Evolutionary conservation across 2,888 invertebrate species (phyloP), one percentile per base, ranked within the genome.

Genomic region (Drosophila infuscata): DNA sequence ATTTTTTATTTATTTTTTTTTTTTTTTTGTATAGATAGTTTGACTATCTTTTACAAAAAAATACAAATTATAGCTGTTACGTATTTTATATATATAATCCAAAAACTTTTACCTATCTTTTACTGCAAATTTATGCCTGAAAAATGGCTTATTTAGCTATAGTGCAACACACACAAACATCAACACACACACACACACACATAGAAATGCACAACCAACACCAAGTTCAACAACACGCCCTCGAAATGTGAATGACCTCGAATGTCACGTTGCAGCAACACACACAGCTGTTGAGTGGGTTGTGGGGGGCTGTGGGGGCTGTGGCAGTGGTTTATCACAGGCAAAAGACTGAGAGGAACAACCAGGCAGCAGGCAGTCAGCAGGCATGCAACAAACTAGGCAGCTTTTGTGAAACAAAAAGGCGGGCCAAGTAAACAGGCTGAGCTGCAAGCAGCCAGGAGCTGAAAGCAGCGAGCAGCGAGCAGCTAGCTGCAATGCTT

Each of bases 211-310:
- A 56, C 49, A 38, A 35, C 30, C 57, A 62, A 43, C 71, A 80
- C 85, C 92, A 91, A 92, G 91, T 92, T 92, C 92, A 91, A 91
- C 91, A 91, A 91, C 91, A 92, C 90, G 86, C 86, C 92, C 92
- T 92, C 92, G 86, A 91, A 91, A 91, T 89, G 91, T 92, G 92
- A 91, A 91, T 80, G 92, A 91, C 91, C 91, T 83, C 92, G 78
- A 92, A 92, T 89, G 92, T 92, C 92, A 91, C 83, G 85, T 85
- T 84, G 82, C 77, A 61, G 53, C 61, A 60, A 53, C 68, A 67
- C 61, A 60, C 38, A 32, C 62, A 41, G 29, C 36, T 38, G 56
- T n/a, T 38, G 29, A 36, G 33, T 36, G 54, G 54, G 53, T 49
- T 32, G 56, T n/a, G 20, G n/a, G 12, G 46, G 25, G n/a, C n/a